Evolutionary conservation across 30 jellyfish, hydroid and myxozoan genomes (phyloP), one percentile per base, ranked within the genome.

Genomic region (Aurelia sp.): DNA sequence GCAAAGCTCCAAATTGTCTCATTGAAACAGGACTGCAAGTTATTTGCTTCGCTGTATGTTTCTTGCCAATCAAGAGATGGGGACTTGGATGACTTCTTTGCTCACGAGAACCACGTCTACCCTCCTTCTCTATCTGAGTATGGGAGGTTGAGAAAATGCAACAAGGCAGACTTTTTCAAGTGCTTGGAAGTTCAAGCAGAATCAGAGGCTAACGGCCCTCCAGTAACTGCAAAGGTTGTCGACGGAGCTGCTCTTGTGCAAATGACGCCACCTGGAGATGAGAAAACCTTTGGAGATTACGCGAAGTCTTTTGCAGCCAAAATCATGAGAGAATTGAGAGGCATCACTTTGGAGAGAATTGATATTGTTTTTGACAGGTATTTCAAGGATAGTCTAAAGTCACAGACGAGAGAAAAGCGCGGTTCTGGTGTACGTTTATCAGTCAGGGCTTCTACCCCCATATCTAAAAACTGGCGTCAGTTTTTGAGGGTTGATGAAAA

Each of bases 391-490:
- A 71, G 82, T 41, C 66, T 81, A 71, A 81, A 81, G 38, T 65
- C 84, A n/a, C 47, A 33, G 66, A 55, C 91, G 12, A 65, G 91
- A 48, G 72, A 38, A 12, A 81, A 47, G 60, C n/a, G 91, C 8
- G 97, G 97, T 1, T 31, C 17, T 60, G 95, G 93, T 30, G 31
- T 55, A 60, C 89, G 87, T 9, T 6, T 96, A 24, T 72, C 47
- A 15, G 96, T 89, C 2, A 72, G 4, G 33, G 62, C 61, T 4
- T 22, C 69, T 4, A 69, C 92, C 38, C 76, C 71, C 1, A 44
- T 64, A 3, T 21, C 22, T 38, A 63, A 48, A 50, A 80, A 80
- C 47, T 66, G 82, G 90, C 71, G 62, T 18, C 22, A 8, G 69
- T 64, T 80, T 40, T 51, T 80, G 13, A 40, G 82, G 59, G 72